Evolutionary conservation across 1,140 invertebrate genomes (phyloP).

Genomic region (Meloidogyne hapla): DNA sequence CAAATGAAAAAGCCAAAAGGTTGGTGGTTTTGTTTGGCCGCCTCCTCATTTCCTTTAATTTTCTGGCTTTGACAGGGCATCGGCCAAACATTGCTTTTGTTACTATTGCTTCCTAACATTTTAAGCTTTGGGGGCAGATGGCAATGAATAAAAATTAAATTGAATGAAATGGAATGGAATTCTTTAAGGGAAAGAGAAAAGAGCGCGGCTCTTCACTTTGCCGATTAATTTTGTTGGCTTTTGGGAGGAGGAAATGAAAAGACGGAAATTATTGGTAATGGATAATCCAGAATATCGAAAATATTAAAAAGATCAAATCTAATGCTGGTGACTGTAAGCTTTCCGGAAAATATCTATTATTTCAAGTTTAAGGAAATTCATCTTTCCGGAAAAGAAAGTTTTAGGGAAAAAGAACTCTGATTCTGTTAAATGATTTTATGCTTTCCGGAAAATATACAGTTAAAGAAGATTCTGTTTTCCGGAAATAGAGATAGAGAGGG

Average conservation of each 20-base stretch:
- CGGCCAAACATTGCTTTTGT: background rate
- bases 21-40: background rate
- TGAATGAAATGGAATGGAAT: background rate
- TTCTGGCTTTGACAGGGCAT: background rate
- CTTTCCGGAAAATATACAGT: no score
- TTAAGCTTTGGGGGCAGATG: background rate
- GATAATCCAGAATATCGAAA: background rate
- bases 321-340: no score
- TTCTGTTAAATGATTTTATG: no score
- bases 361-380: no score
- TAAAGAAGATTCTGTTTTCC: no score
- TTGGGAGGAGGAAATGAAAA: background rate
- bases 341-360: background rate
- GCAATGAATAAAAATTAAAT: slow-evolving; percentile 3
- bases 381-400: no score
- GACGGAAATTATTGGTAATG: background rate
- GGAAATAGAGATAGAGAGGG: no score
- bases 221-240: background rate
- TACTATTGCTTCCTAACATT: background rate
- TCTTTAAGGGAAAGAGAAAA: background rate
- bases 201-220: background rate
- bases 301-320: background rate
- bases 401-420: no score
- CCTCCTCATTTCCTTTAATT: background rate
- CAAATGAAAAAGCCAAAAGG: background rate